phyloP scores from a whole-genome alignment of 2,888 invertebrate genomes.

The Noctua janthe region DNA sequence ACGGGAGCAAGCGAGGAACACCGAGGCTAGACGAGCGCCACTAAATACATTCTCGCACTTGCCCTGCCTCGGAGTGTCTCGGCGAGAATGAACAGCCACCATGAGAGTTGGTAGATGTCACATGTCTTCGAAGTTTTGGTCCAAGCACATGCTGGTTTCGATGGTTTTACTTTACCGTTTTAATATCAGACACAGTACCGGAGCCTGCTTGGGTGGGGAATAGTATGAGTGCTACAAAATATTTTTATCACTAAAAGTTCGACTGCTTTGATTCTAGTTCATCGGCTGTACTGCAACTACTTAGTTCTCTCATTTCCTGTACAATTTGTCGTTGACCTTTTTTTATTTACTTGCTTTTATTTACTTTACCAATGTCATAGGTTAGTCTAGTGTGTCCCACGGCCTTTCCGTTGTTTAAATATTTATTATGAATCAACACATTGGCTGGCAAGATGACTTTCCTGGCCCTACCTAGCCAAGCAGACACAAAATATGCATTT shows the following conservation, averaged over 20 bases:
- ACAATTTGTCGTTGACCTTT: background rate
- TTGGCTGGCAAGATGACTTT: background rate
- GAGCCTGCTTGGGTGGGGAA: background rate
- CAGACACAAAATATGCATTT: slow-evolving; percentile 8
- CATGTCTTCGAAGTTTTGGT: background rate
- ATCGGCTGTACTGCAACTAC: background rate
- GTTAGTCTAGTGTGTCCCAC: background rate
- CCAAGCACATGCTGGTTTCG: background rate
- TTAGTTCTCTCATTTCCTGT: background rate
- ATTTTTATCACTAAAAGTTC: background rate
- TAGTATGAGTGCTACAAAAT: background rate
- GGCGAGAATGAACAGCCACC: too few species aligned
- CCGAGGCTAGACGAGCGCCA: too few species aligned
- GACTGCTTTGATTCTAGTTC: background rate
- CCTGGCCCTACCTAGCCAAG: background rate
- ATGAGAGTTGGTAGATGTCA: background rate
- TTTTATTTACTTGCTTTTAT: slow-evolving; percentile 4
- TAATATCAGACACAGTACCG: background rate
- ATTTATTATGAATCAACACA: background rate
- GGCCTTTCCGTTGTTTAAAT: background rate
- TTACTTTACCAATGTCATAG: slow-evolving; percentile 7
- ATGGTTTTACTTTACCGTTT: background rate
- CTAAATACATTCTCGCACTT: too few species aligned
- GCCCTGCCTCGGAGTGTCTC: too few species aligned
- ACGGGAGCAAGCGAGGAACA: too few species aligned